Conservation (phyloP, 2,888 invertebrate species). For the Brenthis daphne region DNA sequence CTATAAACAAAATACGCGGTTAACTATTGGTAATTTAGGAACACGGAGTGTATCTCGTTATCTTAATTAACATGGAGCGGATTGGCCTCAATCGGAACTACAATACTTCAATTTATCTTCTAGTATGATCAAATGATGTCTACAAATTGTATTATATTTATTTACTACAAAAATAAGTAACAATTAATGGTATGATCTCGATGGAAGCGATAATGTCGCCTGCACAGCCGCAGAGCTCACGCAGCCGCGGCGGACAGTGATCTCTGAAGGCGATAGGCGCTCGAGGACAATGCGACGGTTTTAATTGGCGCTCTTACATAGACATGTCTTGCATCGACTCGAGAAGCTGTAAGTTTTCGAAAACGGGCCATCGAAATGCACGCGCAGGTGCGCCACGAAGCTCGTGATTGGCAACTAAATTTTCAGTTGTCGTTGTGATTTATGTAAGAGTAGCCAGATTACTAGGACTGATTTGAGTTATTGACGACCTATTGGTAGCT, state of each 20-base stretch:
- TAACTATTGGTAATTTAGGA: slow-evolving; percentile 39
- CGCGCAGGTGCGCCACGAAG: slow-evolving; percentile 48
- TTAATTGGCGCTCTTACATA: slow-evolving; percentile 62
- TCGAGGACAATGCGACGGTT: slow-evolving; percentile 55
- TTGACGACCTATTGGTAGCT: slow-evolving; percentile 27
- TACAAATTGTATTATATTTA: slow-evolving; percentile 69
- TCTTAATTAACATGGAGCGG: slow-evolving; percentile 68
- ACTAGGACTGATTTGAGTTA: slow-evolving; percentile 31
- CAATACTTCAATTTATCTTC: slow-evolving; percentile 62
- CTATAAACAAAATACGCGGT: slow-evolving; percentile 40
- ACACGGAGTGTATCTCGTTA: slow-evolving; percentile 55
- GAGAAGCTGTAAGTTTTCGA: slow-evolving; percentile 46
- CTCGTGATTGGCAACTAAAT: slow-evolving; percentile 44
- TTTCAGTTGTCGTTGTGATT: slow-evolving; percentile 45
- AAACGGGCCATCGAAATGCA: slow-evolving; percentile 44
- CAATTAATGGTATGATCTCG: slow-evolving; percentile 60
- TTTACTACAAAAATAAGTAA: slow-evolving; percentile 65
- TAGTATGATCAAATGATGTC: slow-evolving; percentile 60
- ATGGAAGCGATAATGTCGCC: slow-evolving; percentile 46
- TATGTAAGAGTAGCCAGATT: slow-evolving; percentile 36
- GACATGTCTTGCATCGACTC: slow-evolving; percentile 45
- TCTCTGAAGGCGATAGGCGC: slow-evolving; percentile 46
- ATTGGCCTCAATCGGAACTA: slow-evolving; percentile 62
- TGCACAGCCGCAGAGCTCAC: slow-evolving; percentile 35
- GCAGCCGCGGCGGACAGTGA: slow-evolving; percentile 37